Percentiles rank a stretch among this genome's conserved stretches.
Conservation (phyloP, 2,797 vertebrate genomes). For the Catharus ustulatus region DNA sequence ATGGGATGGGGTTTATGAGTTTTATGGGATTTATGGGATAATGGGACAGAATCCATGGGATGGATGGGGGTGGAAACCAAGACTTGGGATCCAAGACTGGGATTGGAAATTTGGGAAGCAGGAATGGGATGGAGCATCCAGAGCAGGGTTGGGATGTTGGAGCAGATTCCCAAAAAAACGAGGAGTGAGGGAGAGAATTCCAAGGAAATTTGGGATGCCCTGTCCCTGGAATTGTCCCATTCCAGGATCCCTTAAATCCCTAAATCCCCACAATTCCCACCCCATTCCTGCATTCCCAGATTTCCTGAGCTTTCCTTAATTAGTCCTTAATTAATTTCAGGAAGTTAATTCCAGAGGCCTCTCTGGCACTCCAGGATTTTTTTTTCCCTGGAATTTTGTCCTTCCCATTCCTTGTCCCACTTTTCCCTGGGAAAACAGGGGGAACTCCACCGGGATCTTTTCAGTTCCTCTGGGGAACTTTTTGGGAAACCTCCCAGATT, state of each 20-base stretch:
- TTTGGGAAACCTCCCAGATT: rapidly evolving
- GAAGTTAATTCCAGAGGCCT: no score
- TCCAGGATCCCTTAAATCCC: not conserved
- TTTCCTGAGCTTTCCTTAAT: not conserved
- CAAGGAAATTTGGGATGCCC: not conserved
- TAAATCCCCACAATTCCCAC: not conserved
- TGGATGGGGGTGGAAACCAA: no score
- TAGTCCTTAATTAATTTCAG: not conserved
- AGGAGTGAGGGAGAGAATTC: not conserved
- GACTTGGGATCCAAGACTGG: no score
- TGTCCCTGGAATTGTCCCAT: not conserved
- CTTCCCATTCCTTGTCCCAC: rapidly evolving
- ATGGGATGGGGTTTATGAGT: no score
- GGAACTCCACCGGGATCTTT: rapidly evolving
- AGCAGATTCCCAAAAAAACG: not conserved
- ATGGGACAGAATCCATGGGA: no score
- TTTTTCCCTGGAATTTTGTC: rapidly evolving
- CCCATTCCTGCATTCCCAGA: rapidly evolving
- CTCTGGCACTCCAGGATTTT: rapidly evolving
- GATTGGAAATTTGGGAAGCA: not conserved
- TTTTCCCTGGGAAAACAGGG: not conserved
- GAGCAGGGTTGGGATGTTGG: rapidly evolving
- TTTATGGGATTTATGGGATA: not conserved
- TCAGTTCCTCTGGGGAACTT: not conserved
- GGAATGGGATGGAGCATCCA: not conserved